Evolutionary conservation across 2,888 invertebrate genomes (phyloP), one percentile per base, ranked within the genome.

Genomic region (Luffia ferchaultella): DNA sequence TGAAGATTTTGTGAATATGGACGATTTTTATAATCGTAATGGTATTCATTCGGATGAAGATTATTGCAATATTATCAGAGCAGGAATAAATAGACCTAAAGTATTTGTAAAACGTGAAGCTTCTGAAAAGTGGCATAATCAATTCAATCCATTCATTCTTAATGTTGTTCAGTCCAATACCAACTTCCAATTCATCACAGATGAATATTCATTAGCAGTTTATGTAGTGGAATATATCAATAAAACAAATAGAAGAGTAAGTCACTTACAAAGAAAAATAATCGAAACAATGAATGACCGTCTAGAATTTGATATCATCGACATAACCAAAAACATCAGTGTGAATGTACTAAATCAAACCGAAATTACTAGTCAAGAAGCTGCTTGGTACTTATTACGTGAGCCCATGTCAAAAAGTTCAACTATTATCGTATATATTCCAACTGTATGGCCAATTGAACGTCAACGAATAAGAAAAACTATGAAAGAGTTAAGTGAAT

Each of bases 361-460:
- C 16, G 68, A 68, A 54, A 68, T 69, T 48, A 52, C 60, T 2
- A 57, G 56, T 52, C 68, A 69, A 60, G 67, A 68, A 58, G 66
- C 67, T 43, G 45, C 52, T 43, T 52, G 52, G 47, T 63, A 55
- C 55, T 54, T 58, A 42, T 48, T 61, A 5, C 19, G 57, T 30
- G 55, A 58, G 18, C 61, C 61, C 1, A 56, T 58, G 56, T 52
- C 57, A 3, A 60, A 58, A 51, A 45, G 48, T 43, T 60, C 59
- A 50, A 18, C 19, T 1, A 19, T 16, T n/a, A 40, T 56, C 52
- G 53, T 54, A 12, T 60, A 59, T 49, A 63, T 63, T 44, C 59
- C 59, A 50, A 64, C 62, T 18, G 49, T 65, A 50, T 65, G 55
- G 54, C 73, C 74, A 1, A 52, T 53, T 48, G 69, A 75, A 61